These are phyloP conservation scores for Gymnosoma rotundatum DNA, from an alignment of 2,888 invertebrate species.

Conservation along the genomic window DNA sequence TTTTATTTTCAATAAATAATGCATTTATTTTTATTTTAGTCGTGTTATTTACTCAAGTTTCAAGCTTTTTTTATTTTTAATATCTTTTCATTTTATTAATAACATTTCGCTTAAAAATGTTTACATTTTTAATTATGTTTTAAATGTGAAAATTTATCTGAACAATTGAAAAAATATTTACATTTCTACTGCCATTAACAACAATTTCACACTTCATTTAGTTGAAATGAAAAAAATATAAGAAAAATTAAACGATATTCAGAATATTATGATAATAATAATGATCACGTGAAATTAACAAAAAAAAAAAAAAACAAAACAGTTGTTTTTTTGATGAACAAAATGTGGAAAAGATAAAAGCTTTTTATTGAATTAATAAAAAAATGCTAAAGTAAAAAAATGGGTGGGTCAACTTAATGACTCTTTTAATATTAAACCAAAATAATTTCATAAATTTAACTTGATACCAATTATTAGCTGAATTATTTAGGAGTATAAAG, in stretches of 20 bases:
- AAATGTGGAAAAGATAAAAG: background rate
- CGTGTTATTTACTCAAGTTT: conserved; percentile 12
- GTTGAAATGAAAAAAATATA: conserved; percentile 34
- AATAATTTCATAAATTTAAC: too few species aligned
- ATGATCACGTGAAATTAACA: conserved; percentile 46
- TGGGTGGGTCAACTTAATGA: background rate
- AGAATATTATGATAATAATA: conserved; percentile 23
- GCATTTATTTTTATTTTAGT: background rate
- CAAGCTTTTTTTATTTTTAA: conserved; percentile 8
- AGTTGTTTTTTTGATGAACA: conserved; percentile 21
- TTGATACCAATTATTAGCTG: too few species aligned
- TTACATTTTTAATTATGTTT: conserved; percentile 59
- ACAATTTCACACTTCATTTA: conserved; percentile 69
- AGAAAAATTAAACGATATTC: conserved; percentile 17
- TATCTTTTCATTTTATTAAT: conserved; percentile 29
- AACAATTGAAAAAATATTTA: conserved; percentile 64
- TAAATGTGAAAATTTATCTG: conserved; percentile 62
- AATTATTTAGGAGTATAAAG: too few species aligned
- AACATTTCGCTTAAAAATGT: conserved; percentile 46
- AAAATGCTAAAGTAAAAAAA: background rate
- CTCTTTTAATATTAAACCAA: background rate
- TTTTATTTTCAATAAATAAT: background rate
- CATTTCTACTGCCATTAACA: conserved; percentile 62
- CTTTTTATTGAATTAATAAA: conserved; percentile 11
- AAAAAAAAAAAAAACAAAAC: background rate